Base-by-base conservation (phyloP, 2,888 invertebrate genomes). In the Desoria tigrina region DNA sequence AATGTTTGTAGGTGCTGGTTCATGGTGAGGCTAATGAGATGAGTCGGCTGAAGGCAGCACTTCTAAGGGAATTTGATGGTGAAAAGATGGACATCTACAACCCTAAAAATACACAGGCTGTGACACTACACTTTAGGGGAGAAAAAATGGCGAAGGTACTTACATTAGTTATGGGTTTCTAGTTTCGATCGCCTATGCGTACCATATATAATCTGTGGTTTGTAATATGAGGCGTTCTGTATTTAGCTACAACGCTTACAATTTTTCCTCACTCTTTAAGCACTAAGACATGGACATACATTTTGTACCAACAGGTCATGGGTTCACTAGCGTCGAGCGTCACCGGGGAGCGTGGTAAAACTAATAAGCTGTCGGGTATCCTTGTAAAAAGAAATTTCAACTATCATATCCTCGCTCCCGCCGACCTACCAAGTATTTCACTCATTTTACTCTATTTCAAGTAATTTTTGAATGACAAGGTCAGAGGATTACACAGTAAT, bases 21-120 rank as follows among this genome's bases (percentile, higher is more conserved):
- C 99, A 99, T 80, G 99, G 99, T 0, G 99, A 99, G 80, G 93
- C 93, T 82, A 99, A 98, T 82, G 99, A 99, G 84, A 99, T 99
- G 99, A 90, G 89, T 1, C 87, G 99, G 0, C 83, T 99, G 64
- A 95, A 96, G 81, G 90, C 94, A 42, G 98, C 97, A 0, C 83
- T 99, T 57, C 89, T 92, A 78, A 84, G 98, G 18, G 96, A 98
- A 79, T 95, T 95, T 79, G 86, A 88, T 1, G 86, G 83, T 66
- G 87, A 90, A 1, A 86, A 86, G n/a, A 90, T 96, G 78, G 86
- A 89, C 77, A 87, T 99, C 39, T 92, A 98, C 82, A 99, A 96
- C 83, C 99, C 99, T 1, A 84, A 92, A 28, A 99, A 99, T 81
- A 97, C 97, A 3, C 93, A 94, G 69, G 88, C 88, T 0, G 92